These are phyloP conservation scores for Clarias pachynema DNA, from an alignment of 2,797 vertebrate species.

Conservation along the genomic window DNA sequence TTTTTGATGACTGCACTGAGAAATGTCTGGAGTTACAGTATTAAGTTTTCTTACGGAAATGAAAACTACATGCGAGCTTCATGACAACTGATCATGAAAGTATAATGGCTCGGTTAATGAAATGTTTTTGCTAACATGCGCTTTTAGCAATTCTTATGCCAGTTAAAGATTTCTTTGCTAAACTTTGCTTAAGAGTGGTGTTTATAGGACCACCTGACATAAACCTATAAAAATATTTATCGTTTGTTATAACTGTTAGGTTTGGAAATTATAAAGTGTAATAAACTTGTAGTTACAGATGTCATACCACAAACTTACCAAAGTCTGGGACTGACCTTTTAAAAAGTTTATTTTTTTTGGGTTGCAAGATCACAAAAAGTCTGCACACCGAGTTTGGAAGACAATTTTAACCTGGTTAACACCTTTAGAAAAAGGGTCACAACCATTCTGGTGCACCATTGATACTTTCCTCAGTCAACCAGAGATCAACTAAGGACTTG, in stretches of 20 bases:
- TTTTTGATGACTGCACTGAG: background rate
- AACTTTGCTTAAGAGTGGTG: background rate
- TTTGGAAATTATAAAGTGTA: background rate
- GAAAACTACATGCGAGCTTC: background rate
- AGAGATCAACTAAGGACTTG: background rate
- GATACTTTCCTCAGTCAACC: background rate
- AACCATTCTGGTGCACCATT: background rate
- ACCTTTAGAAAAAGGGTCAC: background rate
- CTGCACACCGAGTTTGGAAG: background rate
- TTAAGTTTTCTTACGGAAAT: background rate
- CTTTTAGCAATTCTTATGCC: background rate
- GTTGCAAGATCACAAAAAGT: background rate
- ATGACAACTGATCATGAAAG: background rate
- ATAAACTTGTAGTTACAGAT: background rate
- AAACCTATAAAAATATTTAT: background rate
- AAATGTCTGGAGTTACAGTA: background rate
- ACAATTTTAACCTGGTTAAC: background rate
- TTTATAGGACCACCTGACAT: background rate
- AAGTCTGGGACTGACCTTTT: background rate
- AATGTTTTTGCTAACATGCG: background rate
- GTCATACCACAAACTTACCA: background rate
- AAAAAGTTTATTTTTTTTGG: background rate
- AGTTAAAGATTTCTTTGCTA: background rate
- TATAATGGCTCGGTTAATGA: background rate
- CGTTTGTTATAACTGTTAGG: background rate